Percentiles rank a stretch among this genome's conserved stretches.
phyloP scores from a whole-genome alignment of 2,113 vertebrate species.

The Ceyx cyanopectus region DNA sequence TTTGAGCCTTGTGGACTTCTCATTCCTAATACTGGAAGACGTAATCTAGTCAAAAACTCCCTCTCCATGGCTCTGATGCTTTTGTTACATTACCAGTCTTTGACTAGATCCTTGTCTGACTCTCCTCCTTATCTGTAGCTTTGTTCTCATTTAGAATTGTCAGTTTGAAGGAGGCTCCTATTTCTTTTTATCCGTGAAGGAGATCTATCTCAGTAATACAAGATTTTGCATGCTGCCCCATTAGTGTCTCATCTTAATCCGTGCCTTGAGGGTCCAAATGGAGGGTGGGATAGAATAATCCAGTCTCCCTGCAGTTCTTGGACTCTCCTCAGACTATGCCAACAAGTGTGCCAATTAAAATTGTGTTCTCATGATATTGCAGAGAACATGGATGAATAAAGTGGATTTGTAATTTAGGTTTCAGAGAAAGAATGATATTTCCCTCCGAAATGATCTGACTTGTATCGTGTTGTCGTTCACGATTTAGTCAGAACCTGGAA shows the following conservation, averaged over 20 bases:
- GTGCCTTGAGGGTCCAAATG: constrained; percentile 40
- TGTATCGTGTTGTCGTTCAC: constrained; percentile 30
- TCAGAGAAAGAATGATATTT: constrained; percentile 1
- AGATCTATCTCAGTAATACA: constrained; percentile 50
- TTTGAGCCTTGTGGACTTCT: not conserved
- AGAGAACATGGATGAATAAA: not conserved
- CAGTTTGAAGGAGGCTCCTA: not conserved
- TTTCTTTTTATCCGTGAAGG: constrained; percentile 23
- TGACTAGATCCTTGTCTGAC: not conserved
- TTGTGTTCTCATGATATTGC: not conserved
- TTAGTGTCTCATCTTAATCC: constrained; percentile 59
- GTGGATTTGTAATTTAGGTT: not conserved
- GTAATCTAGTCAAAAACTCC: not conserved
- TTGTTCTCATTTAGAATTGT: not conserved
- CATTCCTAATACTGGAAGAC: not conserved
- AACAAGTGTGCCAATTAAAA: constrained; percentile 21
- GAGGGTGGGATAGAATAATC: not conserved
- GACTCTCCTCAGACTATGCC: constrained; percentile 24
- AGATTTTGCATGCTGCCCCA: constrained; percentile 62
- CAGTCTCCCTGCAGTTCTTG: not conserved
- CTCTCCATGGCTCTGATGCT: not conserved
- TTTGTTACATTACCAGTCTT: not conserved
- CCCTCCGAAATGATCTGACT: constrained; percentile 12
- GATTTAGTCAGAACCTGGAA: constrained; percentile 59
- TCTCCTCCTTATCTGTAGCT: not conserved